These are phyloP conservation scores for Labeo rohita DNA, from an alignment of 2,113 vertebrate genomes.

Conservation along the genomic window DNA sequence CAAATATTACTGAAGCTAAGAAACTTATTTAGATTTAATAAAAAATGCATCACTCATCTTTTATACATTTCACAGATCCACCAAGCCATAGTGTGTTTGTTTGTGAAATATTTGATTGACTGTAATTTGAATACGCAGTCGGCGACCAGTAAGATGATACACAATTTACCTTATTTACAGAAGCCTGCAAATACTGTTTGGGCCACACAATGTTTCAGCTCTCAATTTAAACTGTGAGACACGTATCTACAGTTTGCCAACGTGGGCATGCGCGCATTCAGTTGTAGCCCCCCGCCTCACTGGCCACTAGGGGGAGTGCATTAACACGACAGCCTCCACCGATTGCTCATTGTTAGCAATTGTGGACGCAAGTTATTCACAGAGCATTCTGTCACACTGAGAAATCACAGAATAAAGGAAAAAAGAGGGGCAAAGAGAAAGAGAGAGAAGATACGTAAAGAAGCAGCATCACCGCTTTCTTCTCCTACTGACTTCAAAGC, in stretches of 20 bases:
- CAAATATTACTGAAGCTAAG: background rate
- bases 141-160: background rate
- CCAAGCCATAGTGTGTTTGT: background rate
- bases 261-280: background rate
- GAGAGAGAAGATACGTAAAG: background rate
- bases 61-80: background rate
- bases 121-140: background rate
- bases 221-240: background rate
- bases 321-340: background rate
- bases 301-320: background rate
- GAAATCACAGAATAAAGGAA: slow-evolving; percentile 34
- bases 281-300: background rate
- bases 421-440: background rate
- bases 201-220: background rate
- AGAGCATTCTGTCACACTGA: slow-evolving; percentile 45
- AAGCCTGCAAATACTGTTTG: background rate
- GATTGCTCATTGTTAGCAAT: background rate
- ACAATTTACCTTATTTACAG: background rate
- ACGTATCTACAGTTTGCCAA: background rate
- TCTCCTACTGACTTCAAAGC: slow-evolving; percentile 72
- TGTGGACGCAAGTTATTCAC: slow-evolving; percentile 25
- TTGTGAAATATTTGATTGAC: background rate
- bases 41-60: background rate
- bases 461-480: slow-evolving; percentile 64
- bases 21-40: background rate